These are phyloP conservation scores for Ennomos erosarius DNA, from an alignment of 2,888 invertebrate species.

Conservation along the genomic window DNA sequence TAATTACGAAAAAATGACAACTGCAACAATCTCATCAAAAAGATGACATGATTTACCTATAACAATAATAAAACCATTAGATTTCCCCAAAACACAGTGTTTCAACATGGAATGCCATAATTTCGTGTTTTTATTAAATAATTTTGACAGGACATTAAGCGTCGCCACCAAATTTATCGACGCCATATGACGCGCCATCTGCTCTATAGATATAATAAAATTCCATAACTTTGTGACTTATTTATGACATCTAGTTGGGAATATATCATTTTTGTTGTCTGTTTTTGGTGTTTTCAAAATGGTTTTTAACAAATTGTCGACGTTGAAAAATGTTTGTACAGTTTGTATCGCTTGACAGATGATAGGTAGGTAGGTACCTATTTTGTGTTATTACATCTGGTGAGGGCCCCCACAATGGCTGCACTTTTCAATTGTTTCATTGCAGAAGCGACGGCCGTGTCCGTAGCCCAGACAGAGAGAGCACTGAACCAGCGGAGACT, in stretches of 20 bases:
- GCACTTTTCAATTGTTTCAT: too few relatives aligned
- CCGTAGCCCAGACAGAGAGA: too few relatives aligned
- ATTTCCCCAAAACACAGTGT: conserved; percentile 17
- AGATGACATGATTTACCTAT: too few relatives aligned
- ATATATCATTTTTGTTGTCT: conserved; percentile 46
- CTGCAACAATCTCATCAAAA: too few relatives aligned
- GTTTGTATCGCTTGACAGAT: conserved; percentile 10
- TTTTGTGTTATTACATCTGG: conserved; percentile 5
- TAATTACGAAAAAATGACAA: too few relatives aligned
- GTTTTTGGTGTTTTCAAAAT: conserved; percentile 45
- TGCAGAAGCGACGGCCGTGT: too few relatives aligned
- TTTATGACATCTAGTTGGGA: conserved; percentile 49
- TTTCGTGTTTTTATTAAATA: conserved; percentile 50
- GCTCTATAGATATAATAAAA: conserved; percentile 45
- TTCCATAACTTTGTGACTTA: conserved; percentile 55
- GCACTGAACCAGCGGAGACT: too few relatives aligned
- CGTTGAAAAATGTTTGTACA: conserved; percentile 7
- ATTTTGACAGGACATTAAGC: conserved; percentile 51
- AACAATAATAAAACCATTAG: neutral
- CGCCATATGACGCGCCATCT: conserved; percentile 62
- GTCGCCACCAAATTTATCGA: conserved; percentile 53
- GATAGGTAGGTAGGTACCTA: neutral
- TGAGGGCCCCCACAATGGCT: too few relatives aligned
- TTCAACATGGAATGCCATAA: conserved; percentile 39
- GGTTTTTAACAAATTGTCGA: conserved; percentile 33